Percentiles rank a stretch among this genome's conserved stretches.
Conservation (phyloP, 1,140 invertebrate species). For the Copidosoma floridanum region DNA sequence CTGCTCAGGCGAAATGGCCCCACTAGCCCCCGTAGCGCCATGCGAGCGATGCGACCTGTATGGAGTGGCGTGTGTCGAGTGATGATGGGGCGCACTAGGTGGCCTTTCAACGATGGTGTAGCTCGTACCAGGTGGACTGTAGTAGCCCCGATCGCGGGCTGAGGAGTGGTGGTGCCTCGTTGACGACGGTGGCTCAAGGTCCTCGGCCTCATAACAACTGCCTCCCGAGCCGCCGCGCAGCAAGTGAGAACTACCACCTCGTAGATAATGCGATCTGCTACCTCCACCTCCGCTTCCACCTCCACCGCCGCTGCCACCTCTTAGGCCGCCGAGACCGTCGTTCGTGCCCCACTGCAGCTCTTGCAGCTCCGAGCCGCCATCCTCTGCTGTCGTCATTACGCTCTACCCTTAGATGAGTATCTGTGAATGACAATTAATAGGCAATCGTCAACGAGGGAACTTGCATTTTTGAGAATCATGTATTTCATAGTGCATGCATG, state of each 20-base stretch:
- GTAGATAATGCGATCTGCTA: slow-evolving; percentile 38
- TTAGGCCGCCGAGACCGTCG: slow-evolving; percentile 40
- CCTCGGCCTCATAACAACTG: slow-evolving; percentile 56
- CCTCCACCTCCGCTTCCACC: slow-evolving; percentile 43
- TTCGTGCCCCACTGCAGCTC: slow-evolving; percentile 59
- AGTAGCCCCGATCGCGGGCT: slow-evolving; percentile 51
- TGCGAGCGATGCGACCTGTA: slow-evolving; percentile 61
- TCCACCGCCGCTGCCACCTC: slow-evolving; percentile 47
- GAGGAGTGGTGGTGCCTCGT: slow-evolving; percentile 33
- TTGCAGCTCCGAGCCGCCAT: slow-evolving; percentile 59
- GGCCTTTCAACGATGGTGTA: slow-evolving; percentile 83
- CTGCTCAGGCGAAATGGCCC: slow-evolving; percentile 75
- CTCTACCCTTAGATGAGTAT: slow-evolving; percentile 7
- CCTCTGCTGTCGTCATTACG: slow-evolving; percentile 54
- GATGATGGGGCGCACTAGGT: slow-evolving; percentile 70
- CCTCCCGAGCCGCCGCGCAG: slow-evolving; percentile 47
- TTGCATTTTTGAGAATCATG: too few relatives aligned
- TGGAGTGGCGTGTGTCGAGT: slow-evolving; percentile 61
- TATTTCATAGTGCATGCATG: too few relatives aligned
- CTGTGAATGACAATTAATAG: too few relatives aligned
- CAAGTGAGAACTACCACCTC: slow-evolving; percentile 45
- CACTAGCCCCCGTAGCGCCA: slow-evolving; percentile 54
- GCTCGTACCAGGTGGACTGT: slow-evolving; percentile 68
- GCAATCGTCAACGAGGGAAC: too few relatives aligned
- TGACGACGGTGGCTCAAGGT: slow-evolving; percentile 50